A percentile compares a stretch with the other conserved stretches of the same genome.
Conservation (phyloP, 2,113 vertebrate species). For the Tinamus guttatus region DNA sequence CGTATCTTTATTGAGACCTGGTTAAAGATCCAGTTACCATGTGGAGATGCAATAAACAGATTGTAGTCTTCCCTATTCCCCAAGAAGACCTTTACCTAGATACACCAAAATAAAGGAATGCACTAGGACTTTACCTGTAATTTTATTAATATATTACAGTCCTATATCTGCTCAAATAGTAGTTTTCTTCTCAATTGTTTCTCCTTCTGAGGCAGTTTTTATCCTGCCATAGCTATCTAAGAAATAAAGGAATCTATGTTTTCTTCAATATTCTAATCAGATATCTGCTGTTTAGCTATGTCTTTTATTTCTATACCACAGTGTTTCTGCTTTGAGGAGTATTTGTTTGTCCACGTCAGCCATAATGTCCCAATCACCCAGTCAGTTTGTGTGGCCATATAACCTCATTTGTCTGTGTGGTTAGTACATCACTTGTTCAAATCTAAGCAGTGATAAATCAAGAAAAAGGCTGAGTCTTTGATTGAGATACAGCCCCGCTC, state of each 20-base stretch:
- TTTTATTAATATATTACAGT: not conserved
- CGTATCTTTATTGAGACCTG: not conserved
- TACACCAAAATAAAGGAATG: not conserved
- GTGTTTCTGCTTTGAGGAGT: not conserved
- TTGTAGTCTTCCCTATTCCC: not conserved
- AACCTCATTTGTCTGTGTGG: not conserved
- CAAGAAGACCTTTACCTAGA: not conserved
- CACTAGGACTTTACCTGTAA: not conserved
- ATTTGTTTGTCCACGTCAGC: not conserved
- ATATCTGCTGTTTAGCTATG: constrained; percentile 27
- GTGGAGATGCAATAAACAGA: not conserved
- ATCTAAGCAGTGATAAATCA: not conserved
- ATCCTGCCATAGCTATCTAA: not conserved
- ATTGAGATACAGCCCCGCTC: not conserved
- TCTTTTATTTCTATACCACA: not conserved
- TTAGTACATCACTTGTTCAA: not conserved
- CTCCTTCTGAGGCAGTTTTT: not conserved
- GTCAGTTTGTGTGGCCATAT: not conserved
- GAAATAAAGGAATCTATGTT: not conserved
- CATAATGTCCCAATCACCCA: not conserved
- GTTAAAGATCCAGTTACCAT: not conserved
- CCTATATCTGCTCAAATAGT: not conserved
- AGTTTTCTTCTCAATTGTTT: not conserved
- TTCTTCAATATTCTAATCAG: not conserved
- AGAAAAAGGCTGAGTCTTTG: not conserved